Percentiles rank a stretch among this genome's conserved stretches.
These are phyloP conservation scores for Osmerus mordax DNA, from an alignment of 2,113 vertebrate genomes.

Conservation along the genomic window DNA sequence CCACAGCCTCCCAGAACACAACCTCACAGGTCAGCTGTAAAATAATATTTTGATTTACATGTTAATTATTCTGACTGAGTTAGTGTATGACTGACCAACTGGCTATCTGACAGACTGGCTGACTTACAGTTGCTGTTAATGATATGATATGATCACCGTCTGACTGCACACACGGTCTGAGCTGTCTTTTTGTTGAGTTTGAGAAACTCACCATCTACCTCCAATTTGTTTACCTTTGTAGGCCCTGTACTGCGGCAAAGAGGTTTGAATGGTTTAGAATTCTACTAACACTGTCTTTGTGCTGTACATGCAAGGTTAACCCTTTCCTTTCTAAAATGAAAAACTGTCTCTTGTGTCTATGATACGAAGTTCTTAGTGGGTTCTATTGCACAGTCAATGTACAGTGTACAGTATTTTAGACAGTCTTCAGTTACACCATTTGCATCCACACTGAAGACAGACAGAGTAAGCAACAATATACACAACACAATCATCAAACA, in stretches of 20 bases:
- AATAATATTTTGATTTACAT: too few species aligned
- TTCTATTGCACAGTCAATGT: too few species aligned
- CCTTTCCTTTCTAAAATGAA: not conserved
- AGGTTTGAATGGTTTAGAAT: constrained; percentile 19
- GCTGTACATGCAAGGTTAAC: not conserved
- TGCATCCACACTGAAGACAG: too few species aligned
- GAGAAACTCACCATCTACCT: not conserved
- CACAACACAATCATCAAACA: not conserved
- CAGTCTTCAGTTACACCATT: too few species aligned
- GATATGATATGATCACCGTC: not conserved
- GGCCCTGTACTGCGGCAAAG: constrained; percentile 6
- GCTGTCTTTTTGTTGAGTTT: too few species aligned
- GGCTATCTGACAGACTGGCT: not conserved
- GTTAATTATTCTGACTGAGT: not conserved
- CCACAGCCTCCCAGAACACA: constrained; percentile 58
- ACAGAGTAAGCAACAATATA: not conserved
- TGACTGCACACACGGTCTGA: too few species aligned
- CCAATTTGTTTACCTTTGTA: constrained; percentile 11
- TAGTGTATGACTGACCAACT: not conserved
- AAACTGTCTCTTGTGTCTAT: not conserved
- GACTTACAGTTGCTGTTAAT: not conserved
- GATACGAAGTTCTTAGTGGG: not conserved
- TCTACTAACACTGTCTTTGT: not conserved
- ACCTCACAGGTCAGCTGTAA: constrained; percentile 62
- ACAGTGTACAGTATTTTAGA: too few species aligned